Evolutionary conservation across 2,888 invertebrate species (phyloP), one percentile per base, ranked within the genome.

Genomic region (Polydesmus complanatus): DNA sequence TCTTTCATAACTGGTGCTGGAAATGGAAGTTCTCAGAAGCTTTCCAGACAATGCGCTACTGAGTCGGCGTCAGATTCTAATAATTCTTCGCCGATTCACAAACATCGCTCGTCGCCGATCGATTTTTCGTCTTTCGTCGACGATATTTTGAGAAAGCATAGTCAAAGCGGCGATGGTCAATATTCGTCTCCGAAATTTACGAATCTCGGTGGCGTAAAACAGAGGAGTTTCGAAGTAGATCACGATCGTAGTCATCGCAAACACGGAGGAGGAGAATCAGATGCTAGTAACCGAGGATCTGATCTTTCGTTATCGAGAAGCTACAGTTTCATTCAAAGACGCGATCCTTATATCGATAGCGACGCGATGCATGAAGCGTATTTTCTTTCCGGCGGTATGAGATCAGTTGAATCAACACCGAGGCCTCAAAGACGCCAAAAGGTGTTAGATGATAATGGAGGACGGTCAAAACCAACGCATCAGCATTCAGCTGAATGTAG

Each of bases 311-410:
- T 65, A 1, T 66, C 66, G 18, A 57, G 80, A 62, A 80, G 80
- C 68, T 79, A 79, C 65, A 80, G 80, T 67, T 80, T 80, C 66
- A 79, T 80, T 69, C 79, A 80, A 19, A 72, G 66, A 49, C 67
- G 66, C 78, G 19, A 79, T 57, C 60, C 48, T 55, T 61, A 56
- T 37, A 55, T 49, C 52, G 85, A 86, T 51, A 86, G 86, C 69
- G 86, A 86, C 73, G 85, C 85, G 0, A 86, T 86, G 86, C 86
- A 86, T 71, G 86, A 86, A 70, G 85, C 85, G 70, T 86, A 86
- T 70, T 82, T 86, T 70, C 80, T 72, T 62, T 65, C 67, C 66
- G 66, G 67, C 11, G 66, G 66, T 49, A 63, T 65, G 63, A 61
- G 67, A 68, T 84, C 83, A 1, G 83, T 83, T 63, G 84, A 84